Percentiles rank a stretch among this genome's conserved stretches.
These are phyloP conservation scores for Rhizomys pruinosus DNA, from an alignment of 2,113 vertebrate genomes.

Conservation along the genomic window DNA sequence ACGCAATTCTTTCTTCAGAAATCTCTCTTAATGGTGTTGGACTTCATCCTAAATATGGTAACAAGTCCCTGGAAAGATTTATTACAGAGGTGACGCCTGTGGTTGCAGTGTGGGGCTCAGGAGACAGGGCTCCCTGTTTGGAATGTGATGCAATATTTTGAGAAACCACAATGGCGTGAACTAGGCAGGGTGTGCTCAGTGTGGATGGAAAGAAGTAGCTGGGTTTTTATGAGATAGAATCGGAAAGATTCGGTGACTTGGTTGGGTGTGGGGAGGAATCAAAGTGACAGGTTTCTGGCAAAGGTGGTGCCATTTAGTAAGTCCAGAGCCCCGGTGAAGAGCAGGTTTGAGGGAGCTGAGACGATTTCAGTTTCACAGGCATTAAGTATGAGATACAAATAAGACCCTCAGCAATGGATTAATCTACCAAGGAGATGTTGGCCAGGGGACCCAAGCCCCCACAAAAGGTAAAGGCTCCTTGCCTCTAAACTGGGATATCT, in stretches of 20 bases:
- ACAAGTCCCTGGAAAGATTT: slow-evolving; percentile 20
- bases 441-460: too few species aligned
- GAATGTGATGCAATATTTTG: background rate
- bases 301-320: background rate
- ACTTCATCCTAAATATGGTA: slow-evolving; percentile 16
- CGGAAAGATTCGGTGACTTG: background rate
- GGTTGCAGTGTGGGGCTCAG: background rate
- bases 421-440: too few species aligned
- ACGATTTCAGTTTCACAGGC: background rate
- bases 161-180: background rate
- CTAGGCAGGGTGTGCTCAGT: background rate
- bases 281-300: slow-evolving; percentile 30
- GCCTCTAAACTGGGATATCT: too few species aligned
- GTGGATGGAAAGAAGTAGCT: slow-evolving; percentile 10
- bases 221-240: background rate
- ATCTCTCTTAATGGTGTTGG: background rate
- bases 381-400: background rate
- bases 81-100: background rate
- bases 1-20: background rate
- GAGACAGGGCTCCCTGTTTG: background rate
- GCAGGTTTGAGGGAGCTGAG: background rate
- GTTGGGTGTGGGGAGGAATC: slow-evolving; percentile 28
- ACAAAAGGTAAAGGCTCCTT: too few species aligned
- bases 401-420: too few species aligned
- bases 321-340: background rate